Evolutionary conservation across 2,888 invertebrate genomes (phyloP).

Genomic region (Scrobipalpa atriplicella): DNA sequence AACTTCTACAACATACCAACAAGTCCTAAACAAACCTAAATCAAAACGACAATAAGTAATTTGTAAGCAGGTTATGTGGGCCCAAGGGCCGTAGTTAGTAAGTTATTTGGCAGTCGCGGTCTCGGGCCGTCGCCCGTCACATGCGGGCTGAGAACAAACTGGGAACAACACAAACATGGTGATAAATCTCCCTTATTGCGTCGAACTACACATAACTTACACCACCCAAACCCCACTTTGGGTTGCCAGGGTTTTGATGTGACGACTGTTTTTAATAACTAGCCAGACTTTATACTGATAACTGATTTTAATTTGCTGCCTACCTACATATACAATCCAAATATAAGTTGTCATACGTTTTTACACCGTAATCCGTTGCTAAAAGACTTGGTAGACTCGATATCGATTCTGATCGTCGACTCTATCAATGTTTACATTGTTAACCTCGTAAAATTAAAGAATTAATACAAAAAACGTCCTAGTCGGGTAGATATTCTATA

Average conservation of each 20-base stretch:
- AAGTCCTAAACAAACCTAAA: background rate
- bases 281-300: too few relatives aligned
- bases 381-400: too few relatives aligned
- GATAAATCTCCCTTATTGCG: constrained; percentile 56
- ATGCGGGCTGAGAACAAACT: constrained; percentile 6
- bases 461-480: too few relatives aligned
- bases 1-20: background rate
- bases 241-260: background rate
- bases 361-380: too few relatives aligned
- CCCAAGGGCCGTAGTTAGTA: background rate
- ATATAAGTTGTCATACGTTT: too few relatives aligned
- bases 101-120: background rate
- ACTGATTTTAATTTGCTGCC: too few relatives aligned
- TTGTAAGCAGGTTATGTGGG: constrained; percentile 4
- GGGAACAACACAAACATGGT: constrained; percentile 52
- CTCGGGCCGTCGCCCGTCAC: background rate
- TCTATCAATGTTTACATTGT: too few relatives aligned
- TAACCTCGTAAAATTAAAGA: too few relatives aligned
- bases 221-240: background rate
- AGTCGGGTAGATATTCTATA: too few relatives aligned
- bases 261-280: too few relatives aligned
- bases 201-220: constrained; percentile 44
- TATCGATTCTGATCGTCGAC: too few relatives aligned
- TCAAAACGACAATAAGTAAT: background rate
- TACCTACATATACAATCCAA: too few relatives aligned